Conservation (phyloP, 2,888 invertebrate species). For the Gari tellinella region DNA sequence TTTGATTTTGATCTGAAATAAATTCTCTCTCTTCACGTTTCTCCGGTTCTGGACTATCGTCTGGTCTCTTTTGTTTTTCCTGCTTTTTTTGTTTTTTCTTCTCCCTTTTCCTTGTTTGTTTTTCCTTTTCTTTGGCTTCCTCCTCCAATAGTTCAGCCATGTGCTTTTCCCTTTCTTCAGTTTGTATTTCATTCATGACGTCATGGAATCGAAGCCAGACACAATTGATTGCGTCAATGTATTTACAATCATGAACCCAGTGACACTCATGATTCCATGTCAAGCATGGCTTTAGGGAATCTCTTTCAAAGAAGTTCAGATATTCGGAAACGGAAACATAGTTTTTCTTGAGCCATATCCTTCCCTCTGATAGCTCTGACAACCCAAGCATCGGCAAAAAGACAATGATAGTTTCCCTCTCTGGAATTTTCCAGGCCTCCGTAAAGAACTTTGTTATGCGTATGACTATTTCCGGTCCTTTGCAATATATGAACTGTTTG, state of each 20-base stretch:
- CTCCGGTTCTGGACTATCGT: background rate
- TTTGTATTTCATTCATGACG: slow-evolving; percentile 53
- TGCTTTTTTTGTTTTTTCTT: slow-evolving; percentile 65
- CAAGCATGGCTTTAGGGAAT: slow-evolving; percentile 35
- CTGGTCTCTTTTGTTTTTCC: slow-evolving; percentile 41
- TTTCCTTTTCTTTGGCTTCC: slow-evolving; percentile 67
- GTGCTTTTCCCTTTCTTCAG: slow-evolving; percentile 59
- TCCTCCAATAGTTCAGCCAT: slow-evolving; percentile 68
- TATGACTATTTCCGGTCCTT: slow-evolving; percentile 69
- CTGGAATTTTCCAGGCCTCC: slow-evolving; percentile 39
- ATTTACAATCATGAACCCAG: slow-evolving; percentile 29
- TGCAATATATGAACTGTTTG: slow-evolving; percentile 65
- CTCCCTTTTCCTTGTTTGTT: slow-evolving; percentile 67
- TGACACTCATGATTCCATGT: slow-evolving; percentile 25
- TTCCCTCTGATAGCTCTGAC: slow-evolving; percentile 63
- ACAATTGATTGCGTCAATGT: slow-evolving; percentile 33
- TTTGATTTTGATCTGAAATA: no score
- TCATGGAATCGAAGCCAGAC: slow-evolving; percentile 65
- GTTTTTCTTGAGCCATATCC: slow-evolving; percentile 73
- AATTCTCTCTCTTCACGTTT: no score
- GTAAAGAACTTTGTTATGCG: slow-evolving; percentile 58
- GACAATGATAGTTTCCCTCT: slow-evolving; percentile 45
- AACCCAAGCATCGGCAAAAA: slow-evolving; percentile 72
- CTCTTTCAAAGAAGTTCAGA: slow-evolving; percentile 44
- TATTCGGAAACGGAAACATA: slow-evolving; percentile 53